These are phyloP conservation scores for Enteromius trimaculatus DNA, from an alignment of 2,797 vertebrate species.

Conservation along the genomic window DNA sequence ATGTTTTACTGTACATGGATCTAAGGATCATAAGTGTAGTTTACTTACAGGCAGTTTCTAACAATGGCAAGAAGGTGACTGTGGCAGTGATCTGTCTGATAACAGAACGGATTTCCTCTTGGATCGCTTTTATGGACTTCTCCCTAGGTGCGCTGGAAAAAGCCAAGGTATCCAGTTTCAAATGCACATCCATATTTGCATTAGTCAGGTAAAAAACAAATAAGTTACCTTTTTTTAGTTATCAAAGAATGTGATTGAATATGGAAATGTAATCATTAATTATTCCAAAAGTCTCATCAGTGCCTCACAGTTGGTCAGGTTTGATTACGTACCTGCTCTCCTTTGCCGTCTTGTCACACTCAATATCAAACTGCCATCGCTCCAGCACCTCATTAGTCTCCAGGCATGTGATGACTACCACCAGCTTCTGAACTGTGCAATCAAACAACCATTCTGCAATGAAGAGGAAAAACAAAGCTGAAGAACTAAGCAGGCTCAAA, in stretches of 20 bases:
- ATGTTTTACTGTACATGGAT: neutral
- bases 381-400: slow-evolving; percentile 91
- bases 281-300: no score
- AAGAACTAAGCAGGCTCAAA: neutral
- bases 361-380: slow-evolving; percentile 96
- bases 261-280: neutral
- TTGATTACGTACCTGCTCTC: slow-evolving; percentile 78
- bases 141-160: slow-evolving; percentile 83
- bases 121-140: slow-evolving; percentile 92
- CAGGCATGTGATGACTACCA: slow-evolving; percentile 91
- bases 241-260: neutral
- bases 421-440: slow-evolving; percentile 93
- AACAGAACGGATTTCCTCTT: slow-evolving; percentile 95
- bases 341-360: slow-evolving; percentile 90
- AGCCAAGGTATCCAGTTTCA: slow-evolving; percentile 5
- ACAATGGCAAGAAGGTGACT: slow-evolving; percentile 91
- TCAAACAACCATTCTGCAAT: slow-evolving; percentile 90
- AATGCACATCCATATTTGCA: neutral
- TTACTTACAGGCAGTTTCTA: slow-evolving; percentile 92
- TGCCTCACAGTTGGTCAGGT: neutral
- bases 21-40: neutral
- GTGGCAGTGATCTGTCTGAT: slow-evolving; percentile 96
- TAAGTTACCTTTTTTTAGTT: no score
- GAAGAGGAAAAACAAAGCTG: neutral
- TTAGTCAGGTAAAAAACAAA: neutral